Evolutionary conservation across 2,888 invertebrate genomes (phyloP).

Genomic region (Acleris laterana): DNA sequence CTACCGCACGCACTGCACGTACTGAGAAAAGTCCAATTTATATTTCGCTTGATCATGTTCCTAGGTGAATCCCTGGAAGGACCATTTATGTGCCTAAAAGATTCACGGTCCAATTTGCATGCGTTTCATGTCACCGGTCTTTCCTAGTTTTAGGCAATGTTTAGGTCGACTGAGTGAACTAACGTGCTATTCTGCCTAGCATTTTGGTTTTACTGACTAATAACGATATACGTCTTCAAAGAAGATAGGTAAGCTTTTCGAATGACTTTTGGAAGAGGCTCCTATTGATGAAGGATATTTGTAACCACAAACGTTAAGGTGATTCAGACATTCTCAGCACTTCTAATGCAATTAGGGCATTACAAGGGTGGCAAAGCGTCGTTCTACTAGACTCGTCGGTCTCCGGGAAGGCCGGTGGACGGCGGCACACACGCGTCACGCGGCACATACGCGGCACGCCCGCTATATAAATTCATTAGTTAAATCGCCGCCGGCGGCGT

Average conservation of each 20-base stretch:
- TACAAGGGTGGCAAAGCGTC: not conserved
- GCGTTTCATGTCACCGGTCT: not conserved
- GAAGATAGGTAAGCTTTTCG: too few species aligned
- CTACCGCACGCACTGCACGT: constrained; percentile 41
- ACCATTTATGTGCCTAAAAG: not conserved
- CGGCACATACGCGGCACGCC: constrained; percentile 59
- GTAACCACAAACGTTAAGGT: too few species aligned
- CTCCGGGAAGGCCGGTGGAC: constrained; percentile 42
- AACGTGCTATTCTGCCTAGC: too few species aligned
- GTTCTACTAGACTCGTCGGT: constrained; percentile 31
- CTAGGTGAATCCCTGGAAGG: constrained; percentile 3
- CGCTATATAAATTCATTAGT: constrained; percentile 86
- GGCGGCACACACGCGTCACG: constrained; percentile 49
- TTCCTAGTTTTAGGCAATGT: too few species aligned
- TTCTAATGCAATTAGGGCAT: not conserved
- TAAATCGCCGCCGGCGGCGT: constrained; percentile 84
- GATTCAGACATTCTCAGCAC: too few species aligned
- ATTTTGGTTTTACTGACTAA: too few species aligned
- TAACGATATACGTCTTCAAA: too few species aligned
- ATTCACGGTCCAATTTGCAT: constrained; percentile 1
- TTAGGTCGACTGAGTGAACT: too few species aligned
- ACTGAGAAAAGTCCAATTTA: constrained; percentile 25
- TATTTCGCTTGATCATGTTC: constrained; percentile 28
- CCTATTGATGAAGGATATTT: too few species aligned
- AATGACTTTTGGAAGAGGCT: too few species aligned